Base-by-base conservation (phyloP, 2,797 vertebrate species). In the Amazonetta brasiliensis region DNA sequence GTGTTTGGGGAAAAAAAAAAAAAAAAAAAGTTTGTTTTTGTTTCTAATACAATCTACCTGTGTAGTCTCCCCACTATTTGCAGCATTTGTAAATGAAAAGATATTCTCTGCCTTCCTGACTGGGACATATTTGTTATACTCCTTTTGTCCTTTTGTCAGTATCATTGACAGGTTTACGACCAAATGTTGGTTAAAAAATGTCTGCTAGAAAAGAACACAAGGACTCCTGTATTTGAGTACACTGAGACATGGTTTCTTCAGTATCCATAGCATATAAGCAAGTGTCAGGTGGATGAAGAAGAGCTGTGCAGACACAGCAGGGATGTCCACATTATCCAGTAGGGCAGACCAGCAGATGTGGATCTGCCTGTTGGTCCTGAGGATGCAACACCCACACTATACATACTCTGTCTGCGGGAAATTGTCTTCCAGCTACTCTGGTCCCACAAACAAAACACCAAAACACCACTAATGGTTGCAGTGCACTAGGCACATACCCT, bases 221-320 rank as follows among this genome's bases (percentile, higher is more conserved):
- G 69, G 41, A 8, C 37, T 20, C 41, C 13, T 92, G 18, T 67
- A 26, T 46, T 73, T 1, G 0, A 67, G 30, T 43, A 43, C 8
- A 9, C 30, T 79, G 67, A 73, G 30, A 60, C 71, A 37, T 39
- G 19, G 4, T 28, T 89, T 92, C 80, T 55, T 79, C 83, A 67
- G 4, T 19, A 39, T 26, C 48, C 48, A 33, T 63, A 74, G 11
- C 31, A 16, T 22, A 21, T 5, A 92, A 81, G 66, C 3, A 12
- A 66, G 72, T 0, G 0, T 31, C 60, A 22, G 68, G 19, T 0
- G 1, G 26, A 55, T 67, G 41, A 60, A 44, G 6, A 84, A n/a
- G 50, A 91, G 46, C 63, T 79, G 39, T 58, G 28, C 59, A 62
- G 77, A 72, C 73, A 81, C n/a, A 23, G 15, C 58, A 35, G 37